phyloP scores from a whole-genome alignment of 2,888 invertebrate genomes.

The Pomacea canaliculata region DNA sequence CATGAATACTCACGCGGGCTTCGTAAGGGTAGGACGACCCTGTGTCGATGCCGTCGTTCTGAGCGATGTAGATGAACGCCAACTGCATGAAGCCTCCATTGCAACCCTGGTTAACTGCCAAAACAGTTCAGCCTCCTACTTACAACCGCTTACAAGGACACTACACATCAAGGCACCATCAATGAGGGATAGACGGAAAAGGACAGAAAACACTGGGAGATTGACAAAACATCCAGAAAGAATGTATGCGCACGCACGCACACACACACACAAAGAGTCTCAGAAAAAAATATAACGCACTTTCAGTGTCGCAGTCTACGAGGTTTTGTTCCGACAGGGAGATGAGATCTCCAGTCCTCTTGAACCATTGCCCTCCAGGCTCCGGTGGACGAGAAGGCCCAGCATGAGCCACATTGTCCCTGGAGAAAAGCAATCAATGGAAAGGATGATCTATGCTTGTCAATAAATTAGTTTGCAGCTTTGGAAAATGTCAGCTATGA shows the following conservation, averaged over 20 bases:
- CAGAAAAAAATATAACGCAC: too few species aligned
- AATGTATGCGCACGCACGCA: too few species aligned
- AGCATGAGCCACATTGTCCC: constrained; percentile 87
- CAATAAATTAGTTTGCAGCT: too few species aligned
- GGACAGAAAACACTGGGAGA: too few species aligned
- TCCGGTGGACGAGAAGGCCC: constrained; percentile 87
- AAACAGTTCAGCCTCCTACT: too few species aligned
- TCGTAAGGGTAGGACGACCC: constrained; percentile 87
- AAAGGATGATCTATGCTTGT: too few species aligned
- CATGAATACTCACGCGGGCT: constrained; percentile 39
- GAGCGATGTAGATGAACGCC: constrained; percentile 62
- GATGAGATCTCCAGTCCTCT: constrained; percentile 76
- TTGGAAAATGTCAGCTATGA: too few species aligned
- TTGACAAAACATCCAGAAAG: too few species aligned
- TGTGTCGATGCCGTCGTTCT: constrained; percentile 84
- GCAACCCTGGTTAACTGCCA: constrained; percentile 60
- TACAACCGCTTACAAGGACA: too few species aligned
- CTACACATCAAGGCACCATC: too few species aligned
- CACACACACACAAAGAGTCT: too few species aligned
- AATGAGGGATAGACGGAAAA: too few species aligned
- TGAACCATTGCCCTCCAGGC: constrained; percentile 67
- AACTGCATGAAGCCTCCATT: constrained; percentile 63
- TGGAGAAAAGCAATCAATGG: constrained; percentile 71
- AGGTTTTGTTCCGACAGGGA: constrained; percentile 69
- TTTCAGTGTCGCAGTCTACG: constrained; percentile 66